Evolutionary conservation across 2,797 vertebrate species (phyloP).

Genomic region (Halcyon smyrnensis): DNA sequence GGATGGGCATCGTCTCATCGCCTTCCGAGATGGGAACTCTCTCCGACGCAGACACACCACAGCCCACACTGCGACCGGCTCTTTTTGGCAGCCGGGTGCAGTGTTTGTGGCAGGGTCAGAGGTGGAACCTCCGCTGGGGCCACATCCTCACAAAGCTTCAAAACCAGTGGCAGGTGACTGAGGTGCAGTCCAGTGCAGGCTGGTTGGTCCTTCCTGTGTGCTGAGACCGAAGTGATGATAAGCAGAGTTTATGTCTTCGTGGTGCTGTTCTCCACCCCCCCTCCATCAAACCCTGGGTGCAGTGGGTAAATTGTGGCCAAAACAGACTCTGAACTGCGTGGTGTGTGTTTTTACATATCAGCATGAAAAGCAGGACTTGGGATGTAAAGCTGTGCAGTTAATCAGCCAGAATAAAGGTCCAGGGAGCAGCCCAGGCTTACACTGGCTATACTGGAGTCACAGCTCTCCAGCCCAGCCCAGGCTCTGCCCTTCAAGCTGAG

Average conservation of each 20-base stretch:
- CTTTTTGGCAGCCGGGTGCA: not conserved
- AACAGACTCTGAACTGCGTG: not conserved
- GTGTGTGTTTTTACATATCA: not conserved
- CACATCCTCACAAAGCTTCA: not conserved
- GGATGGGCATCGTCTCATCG: not conserved
- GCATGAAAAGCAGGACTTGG: not conserved
- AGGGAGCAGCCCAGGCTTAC: not conserved
- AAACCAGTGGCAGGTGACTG: not conserved
- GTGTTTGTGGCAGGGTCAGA: no score
- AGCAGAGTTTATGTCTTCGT: not conserved
- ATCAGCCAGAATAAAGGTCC: not conserved
- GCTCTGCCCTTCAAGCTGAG: not conserved
- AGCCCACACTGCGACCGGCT: rapidly evolving
- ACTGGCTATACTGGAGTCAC: not conserved
- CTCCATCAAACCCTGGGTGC: not conserved
- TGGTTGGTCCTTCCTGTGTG: rapidly evolving
- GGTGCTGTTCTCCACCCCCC: not conserved
- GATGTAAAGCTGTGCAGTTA: not conserved
- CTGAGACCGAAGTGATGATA: not conserved
- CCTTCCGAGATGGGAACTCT: not conserved
- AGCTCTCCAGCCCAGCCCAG: not conserved
- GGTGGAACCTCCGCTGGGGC: not conserved
- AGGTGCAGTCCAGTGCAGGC: not conserved
- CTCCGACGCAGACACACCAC: rapidly evolving
- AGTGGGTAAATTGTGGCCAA: not conserved